phyloP scores from a whole-genome alignment of 2,797 vertebrate genomes.

The Pangasius macronema region DNA sequence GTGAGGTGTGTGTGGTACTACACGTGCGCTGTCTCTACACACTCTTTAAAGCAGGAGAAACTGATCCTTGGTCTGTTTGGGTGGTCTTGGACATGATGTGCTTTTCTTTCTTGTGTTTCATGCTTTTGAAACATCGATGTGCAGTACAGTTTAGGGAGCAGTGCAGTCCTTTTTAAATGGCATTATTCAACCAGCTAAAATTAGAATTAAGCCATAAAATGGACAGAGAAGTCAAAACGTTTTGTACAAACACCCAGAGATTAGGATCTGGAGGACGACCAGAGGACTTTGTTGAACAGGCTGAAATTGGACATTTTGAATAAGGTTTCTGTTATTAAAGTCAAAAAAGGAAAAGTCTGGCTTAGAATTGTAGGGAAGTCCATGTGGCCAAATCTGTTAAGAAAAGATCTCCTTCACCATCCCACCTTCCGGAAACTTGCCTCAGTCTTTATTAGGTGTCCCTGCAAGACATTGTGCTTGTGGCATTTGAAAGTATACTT shows the following conservation, averaged over 20 bases:
- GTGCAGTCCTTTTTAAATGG: slow-evolving; percentile 20
- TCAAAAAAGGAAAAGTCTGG: too few species aligned
- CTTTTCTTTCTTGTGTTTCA: not conserved
- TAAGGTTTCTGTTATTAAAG: too few species aligned
- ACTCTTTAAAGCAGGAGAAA: not conserved
- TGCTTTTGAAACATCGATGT: not conserved
- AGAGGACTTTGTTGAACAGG: not conserved
- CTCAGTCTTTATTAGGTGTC: not conserved
- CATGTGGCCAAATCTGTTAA: not conserved
- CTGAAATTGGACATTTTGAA: not conserved
- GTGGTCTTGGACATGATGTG: slow-evolving; percentile 19
- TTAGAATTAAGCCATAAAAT: not conserved
- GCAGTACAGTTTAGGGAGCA: slow-evolving; percentile 22
- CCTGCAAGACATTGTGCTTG: too few species aligned
- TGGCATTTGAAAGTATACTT: not conserved
- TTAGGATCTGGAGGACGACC: not conserved
- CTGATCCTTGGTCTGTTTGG: slow-evolving; percentile 23
- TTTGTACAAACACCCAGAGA: not conserved
- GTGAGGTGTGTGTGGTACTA: not conserved
- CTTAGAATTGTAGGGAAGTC: not conserved
- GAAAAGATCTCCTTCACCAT: not conserved
- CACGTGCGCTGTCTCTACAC: not conserved
- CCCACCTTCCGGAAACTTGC: not conserved
- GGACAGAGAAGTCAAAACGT: not conserved
- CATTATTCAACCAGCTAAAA: not conserved